phyloP scores from a whole-genome alignment of 2,113 vertebrate species.

The Apeltes quadracus region DNA sequence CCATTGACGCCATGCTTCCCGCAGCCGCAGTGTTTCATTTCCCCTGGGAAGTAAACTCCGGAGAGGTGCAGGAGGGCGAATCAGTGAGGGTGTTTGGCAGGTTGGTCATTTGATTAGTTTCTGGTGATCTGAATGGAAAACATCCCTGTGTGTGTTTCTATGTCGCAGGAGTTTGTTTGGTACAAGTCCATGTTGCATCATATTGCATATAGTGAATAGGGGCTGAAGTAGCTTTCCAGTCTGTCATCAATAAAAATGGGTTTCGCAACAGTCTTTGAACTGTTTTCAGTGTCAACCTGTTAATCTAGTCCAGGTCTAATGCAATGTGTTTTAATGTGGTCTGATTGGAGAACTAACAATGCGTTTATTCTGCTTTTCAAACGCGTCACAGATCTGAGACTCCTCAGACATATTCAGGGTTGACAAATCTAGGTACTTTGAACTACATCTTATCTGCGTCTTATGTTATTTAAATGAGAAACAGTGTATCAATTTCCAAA shows the following conservation, averaged over 20 bases:
- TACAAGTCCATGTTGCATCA: background rate
- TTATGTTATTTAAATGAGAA: background rate
- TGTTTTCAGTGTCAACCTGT: background rate
- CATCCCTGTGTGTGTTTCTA: too few relatives aligned
- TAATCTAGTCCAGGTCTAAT: background rate
- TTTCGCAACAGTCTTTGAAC: background rate
- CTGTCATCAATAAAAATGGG: too few relatives aligned
- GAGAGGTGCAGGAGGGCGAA: conserved; percentile 78
- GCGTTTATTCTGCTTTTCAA: background rate
- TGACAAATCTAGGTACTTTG: background rate
- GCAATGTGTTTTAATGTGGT: background rate
- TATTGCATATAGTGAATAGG: background rate
- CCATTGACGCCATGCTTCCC: conserved; percentile 81
- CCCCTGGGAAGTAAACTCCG: conserved; percentile 86
- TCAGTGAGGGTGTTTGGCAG: conserved; percentile 88
- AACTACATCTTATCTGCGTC: background rate
- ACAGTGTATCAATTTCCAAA: background rate
- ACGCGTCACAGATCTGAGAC: background rate
- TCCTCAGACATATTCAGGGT: background rate
- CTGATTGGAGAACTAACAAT: background rate
- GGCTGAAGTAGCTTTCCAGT: background rate
- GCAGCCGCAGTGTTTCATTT: conserved; percentile 83
- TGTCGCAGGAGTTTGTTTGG: background rate
- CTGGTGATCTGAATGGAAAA: background rate
- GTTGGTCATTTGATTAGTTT: conserved; percentile 66